Percentiles rank a stretch among this genome's conserved stretches.
phyloP scores from a whole-genome alignment of 2,113 vertebrate species.

The Oceanodroma tethys region DNA sequence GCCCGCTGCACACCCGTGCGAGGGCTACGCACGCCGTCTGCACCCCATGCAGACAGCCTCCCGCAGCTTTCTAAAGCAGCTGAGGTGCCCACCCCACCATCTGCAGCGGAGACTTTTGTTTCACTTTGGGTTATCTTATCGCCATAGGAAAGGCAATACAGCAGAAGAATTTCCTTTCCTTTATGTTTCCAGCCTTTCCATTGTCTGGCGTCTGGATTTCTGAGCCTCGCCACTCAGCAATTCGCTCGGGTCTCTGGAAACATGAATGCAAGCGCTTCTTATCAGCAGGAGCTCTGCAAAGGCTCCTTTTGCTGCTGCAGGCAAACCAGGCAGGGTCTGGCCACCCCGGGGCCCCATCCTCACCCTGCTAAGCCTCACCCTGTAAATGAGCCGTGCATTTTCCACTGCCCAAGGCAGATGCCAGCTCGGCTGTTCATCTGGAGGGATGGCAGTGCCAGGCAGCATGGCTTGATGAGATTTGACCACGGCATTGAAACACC shows the following conservation, averaged over 20 bases:
- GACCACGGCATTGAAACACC: neutral
- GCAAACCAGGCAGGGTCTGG: neutral
- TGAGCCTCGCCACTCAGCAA: neutral
- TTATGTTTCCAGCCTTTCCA: conserved; percentile 71
- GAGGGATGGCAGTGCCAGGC: neutral
- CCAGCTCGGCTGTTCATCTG: neutral
- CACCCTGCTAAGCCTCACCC: neutral
- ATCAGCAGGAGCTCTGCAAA: neutral
- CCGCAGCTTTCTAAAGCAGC: neutral
- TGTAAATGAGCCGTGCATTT: neutral
- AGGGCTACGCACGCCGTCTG: accelerated
- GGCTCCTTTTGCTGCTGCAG: neutral
- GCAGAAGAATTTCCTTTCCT: conserved; percentile 80
- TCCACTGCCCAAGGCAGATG: neutral
- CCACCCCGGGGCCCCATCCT: neutral
- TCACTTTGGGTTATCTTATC: conserved; percentile 74
- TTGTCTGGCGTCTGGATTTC: conserved; percentile 75
- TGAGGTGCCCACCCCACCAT: neutral
- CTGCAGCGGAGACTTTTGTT: conserved; percentile 37
- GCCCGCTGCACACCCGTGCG: accelerated
- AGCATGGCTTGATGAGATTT: neutral
- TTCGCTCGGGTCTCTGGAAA: conserved; percentile 16
- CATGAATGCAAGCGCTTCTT: neutral
- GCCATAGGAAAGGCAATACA: conserved; percentile 81
- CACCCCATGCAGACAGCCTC: neutral